Base-by-base conservation (phyloP, 2,797 vertebrate species). In the Setipinna tenuifilis region DNA sequence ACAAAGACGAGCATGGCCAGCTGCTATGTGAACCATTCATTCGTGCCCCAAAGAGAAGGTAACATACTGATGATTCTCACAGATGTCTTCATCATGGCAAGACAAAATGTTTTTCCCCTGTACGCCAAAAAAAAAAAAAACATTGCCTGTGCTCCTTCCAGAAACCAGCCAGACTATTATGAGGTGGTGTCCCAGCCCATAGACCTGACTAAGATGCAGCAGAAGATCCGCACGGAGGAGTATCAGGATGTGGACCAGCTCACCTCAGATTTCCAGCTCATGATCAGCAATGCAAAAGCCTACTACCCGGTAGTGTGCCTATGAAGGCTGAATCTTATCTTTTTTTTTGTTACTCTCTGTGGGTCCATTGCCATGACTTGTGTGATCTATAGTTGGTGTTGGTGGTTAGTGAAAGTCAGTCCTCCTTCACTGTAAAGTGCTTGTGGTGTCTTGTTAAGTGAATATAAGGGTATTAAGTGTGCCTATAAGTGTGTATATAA, bases 81-180 rank as follows among this genome's bases (percentile, higher is more conserved):
- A 31, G 14, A 3, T 21, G 25, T 31, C 11, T 16, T 71, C 65
- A 21, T 19, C 59, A 1, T 44, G 35, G 5, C 6, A 3, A 41
- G 9, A 12, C 14, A 68, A 62, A 71, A 28, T 71, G 12, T 17
- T 71, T 71, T 31, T 14, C 12, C 35, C 35, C 35, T 41, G 35
- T 41, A 41, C 35, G n/a, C 35, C 5, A 41, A 41, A 41, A 41
- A n/a, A n/a, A n/a, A n/a, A 21, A 78, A 21, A 41, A 44, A 78
- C 17, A 31, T 3, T 75, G 86, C 87, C 82, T 85, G 83, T 82
- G 14, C 10, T 85, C 89, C 84, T 91, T 85, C 46, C 85, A 99
- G 98, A 94, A 99, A 99, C 94, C 97, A 97, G 85, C 98, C 98
- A 87, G 98, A 99, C 93, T 99, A 99, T 92, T 99, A 99, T 88